phyloP scores from a whole-genome alignment of 2,113 vertebrate genomes.

The Chaetodon trifascialis region DNA sequence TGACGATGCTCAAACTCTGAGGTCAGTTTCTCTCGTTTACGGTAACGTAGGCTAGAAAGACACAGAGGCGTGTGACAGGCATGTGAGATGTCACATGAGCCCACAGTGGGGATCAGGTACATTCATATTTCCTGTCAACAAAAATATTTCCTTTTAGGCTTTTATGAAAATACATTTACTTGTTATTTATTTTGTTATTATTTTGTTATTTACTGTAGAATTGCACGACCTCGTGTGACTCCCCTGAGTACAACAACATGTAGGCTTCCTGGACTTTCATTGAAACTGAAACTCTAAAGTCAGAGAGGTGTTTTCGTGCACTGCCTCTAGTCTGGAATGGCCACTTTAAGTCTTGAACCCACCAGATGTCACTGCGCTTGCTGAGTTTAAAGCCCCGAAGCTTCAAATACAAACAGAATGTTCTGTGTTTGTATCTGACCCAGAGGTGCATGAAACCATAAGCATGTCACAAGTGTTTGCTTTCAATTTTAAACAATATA shows the following conservation, averaged over 20 bases:
- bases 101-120: background rate
- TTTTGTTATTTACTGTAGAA: background rate
- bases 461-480: too few relatives aligned
- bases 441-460: too few relatives aligned
- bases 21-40: too few relatives aligned
- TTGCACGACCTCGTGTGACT: background rate
- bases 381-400: background rate
- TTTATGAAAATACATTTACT: background rate
- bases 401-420: background rate
- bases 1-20: too few relatives aligned
- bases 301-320: background rate
- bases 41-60: too few relatives aligned
- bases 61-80: too few relatives aligned
- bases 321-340: background rate
- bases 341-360: conserved; percentile 1
- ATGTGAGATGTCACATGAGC: background rate
- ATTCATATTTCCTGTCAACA: too few relatives aligned
- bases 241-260: background rate
- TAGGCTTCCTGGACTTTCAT: background rate
- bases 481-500: background rate
- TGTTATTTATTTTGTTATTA: too few relatives aligned
- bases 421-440: background rate
- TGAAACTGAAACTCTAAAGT: background rate
- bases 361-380: conserved; percentile 35
- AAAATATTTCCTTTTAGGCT: background rate